Evolutionary conservation across 2,797 vertebrate genomes (phyloP).

Genomic region (Pantherophis alleghaniensis): DNA sequence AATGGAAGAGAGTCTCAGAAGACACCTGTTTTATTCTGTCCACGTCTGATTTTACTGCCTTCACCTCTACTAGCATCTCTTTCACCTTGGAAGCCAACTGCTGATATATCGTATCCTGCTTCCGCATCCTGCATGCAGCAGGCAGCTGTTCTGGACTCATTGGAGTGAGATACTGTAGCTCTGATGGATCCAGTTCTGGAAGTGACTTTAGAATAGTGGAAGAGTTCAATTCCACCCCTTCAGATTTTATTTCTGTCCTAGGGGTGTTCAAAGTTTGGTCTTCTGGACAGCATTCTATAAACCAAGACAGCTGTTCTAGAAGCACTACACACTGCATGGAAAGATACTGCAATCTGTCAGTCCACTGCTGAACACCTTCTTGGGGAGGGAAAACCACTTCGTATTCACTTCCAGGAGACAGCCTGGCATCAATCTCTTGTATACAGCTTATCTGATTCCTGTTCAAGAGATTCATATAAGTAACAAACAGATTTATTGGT

Average conservation of each 20-base stretch:
- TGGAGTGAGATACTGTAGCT: slow-evolving; percentile 80
- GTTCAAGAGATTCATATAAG: slow-evolving; percentile 6
- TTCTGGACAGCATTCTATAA: slow-evolving; percentile 88
- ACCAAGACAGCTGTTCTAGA: slow-evolving; percentile 85
- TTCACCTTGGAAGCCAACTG: slow-evolving; percentile 68
- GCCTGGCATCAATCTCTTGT: slow-evolving; percentile 71
- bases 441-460: slow-evolving; percentile 83
- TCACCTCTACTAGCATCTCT: slow-evolving; percentile 68
- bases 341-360: slow-evolving; percentile 75
- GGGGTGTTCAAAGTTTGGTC: slow-evolving; percentile 34
- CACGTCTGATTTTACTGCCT: slow-evolving; percentile 76
- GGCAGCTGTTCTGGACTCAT: slow-evolving; percentile 78
- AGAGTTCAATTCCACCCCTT: slow-evolving; percentile 26
- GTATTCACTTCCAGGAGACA: slow-evolving; percentile 63
- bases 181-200: slow-evolving; percentile 50
- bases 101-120: slow-evolving; percentile 79
- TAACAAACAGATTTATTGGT: background rate
- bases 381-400: slow-evolving; percentile 83
- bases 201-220: background rate
- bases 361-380: slow-evolving; percentile 77
- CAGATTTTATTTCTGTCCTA: slow-evolving; percentile 17
- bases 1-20: slow-evolving; percentile 75
- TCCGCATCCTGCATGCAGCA: slow-evolving; percentile 79
- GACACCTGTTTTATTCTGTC: slow-evolving; percentile 73
- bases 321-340: slow-evolving; percentile 79